Evolutionary conservation across 2,888 invertebrate species (phyloP).

Genomic region (Halictus ligatus): DNA sequence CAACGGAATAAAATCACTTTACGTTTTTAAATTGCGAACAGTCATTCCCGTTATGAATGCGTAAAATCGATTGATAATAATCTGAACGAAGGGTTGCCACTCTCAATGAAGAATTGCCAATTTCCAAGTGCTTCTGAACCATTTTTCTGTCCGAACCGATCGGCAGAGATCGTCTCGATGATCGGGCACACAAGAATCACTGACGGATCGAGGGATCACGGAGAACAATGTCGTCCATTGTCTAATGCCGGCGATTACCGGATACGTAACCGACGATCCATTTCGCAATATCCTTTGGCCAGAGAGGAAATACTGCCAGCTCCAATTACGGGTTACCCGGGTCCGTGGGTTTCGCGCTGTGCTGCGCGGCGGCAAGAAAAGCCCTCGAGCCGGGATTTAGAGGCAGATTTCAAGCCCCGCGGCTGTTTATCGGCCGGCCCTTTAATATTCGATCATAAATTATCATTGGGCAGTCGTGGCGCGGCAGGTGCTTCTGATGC

Average conservation of each 20-base stretch:
- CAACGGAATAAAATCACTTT: too few species aligned
- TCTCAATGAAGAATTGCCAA: background rate
- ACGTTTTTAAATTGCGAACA: too few species aligned
- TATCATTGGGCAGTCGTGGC: conserved; percentile 64
- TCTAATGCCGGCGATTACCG: background rate
- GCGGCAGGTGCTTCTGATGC: conserved; percentile 77
- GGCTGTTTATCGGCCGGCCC: conserved; percentile 64
- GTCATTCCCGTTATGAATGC: too few species aligned
- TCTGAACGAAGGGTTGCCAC: too few species aligned
- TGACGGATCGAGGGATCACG: background rate
- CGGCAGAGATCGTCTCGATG: too few species aligned
- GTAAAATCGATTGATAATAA: too few species aligned
- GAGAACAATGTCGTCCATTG: background rate
- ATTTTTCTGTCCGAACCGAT: background rate
- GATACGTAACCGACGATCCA: background rate
- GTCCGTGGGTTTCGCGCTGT: background rate
- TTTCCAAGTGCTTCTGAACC: too few species aligned
- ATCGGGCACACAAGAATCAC: background rate
- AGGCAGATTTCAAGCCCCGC: conserved; percentile 9
- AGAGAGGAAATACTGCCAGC: background rate
- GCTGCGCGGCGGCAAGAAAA: background rate
- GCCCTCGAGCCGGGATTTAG: conserved; percentile 1
- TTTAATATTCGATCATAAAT: conserved; percentile 75
- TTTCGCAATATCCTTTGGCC: background rate
- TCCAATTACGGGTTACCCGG: background rate